Percentiles rank a stretch among this genome's conserved stretches.
Conservation (phyloP, 2,113 vertebrate species). For the Onychorhynchus coronatus region DNA sequence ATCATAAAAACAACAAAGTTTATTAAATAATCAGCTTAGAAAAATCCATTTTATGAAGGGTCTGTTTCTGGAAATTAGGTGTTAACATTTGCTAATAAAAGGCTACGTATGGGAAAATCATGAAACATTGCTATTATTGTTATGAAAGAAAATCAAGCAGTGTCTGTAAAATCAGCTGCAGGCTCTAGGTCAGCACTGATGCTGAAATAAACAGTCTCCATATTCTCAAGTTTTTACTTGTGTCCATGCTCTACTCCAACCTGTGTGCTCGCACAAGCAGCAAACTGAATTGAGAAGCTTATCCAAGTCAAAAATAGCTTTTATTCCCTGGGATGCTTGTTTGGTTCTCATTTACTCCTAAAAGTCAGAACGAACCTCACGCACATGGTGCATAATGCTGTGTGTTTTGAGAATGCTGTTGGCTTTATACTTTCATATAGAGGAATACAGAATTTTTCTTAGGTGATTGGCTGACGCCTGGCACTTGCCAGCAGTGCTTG, state of each 20-base stretch:
- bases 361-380: too few relatives aligned
- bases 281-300: background rate
- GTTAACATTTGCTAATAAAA: background rate
- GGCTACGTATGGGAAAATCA: background rate
- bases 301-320: background rate
- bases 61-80: background rate
- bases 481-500: background rate
- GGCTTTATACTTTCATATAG: background rate
- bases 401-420: background rate
- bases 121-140: background rate
- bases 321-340: background rate
- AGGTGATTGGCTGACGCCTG: background rate
- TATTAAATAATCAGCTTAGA: background rate
- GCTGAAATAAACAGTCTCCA: background rate
- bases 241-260: rapidly evolving
- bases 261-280: background rate
- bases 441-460: background rate
- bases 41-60: background rate
- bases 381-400: rapidly evolving
- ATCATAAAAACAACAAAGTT: background rate
- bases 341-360: background rate
- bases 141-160: background rate
- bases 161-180: background rate
- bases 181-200: background rate
- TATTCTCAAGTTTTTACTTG: background rate